Evolutionary conservation across 2,797 vertebrate genomes (phyloP).

Genomic region (Carduelis carduelis): DNA sequence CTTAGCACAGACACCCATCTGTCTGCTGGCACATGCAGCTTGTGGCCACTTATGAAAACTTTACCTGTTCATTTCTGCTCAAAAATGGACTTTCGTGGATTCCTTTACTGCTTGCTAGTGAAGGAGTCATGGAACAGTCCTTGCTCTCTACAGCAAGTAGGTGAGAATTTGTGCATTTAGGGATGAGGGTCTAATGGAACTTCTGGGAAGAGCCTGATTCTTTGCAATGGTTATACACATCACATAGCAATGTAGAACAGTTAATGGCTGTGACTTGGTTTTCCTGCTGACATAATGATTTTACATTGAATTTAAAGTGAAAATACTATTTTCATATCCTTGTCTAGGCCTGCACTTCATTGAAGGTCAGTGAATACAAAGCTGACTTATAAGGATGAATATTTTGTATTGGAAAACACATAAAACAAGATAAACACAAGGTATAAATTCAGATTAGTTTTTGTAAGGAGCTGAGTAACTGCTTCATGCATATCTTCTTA

Average conservation of each 20-base stretch:
- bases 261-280: background rate
- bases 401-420: constrained; percentile 30
- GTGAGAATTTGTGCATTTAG: background rate
- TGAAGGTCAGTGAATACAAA: background rate
- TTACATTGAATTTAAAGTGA: background rate
- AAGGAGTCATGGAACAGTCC: background rate
- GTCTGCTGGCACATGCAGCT: background rate
- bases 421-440: background rate
- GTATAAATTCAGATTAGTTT: background rate
- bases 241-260: background rate
- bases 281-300: background rate
- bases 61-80: background rate
- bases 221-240: background rate
- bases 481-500: background rate
- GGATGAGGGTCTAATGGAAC: background rate
- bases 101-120: background rate
- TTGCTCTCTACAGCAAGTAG: background rate
- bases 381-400: background rate
- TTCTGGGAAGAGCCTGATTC: background rate
- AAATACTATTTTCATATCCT: background rate
- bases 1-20: background rate
- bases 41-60: background rate
- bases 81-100: background rate
- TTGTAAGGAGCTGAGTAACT: background rate
- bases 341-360: background rate